Evolutionary conservation across 2,888 invertebrate genomes (phyloP), one percentile per base, ranked within the genome.

Genomic region (Chrysolina americana): DNA sequence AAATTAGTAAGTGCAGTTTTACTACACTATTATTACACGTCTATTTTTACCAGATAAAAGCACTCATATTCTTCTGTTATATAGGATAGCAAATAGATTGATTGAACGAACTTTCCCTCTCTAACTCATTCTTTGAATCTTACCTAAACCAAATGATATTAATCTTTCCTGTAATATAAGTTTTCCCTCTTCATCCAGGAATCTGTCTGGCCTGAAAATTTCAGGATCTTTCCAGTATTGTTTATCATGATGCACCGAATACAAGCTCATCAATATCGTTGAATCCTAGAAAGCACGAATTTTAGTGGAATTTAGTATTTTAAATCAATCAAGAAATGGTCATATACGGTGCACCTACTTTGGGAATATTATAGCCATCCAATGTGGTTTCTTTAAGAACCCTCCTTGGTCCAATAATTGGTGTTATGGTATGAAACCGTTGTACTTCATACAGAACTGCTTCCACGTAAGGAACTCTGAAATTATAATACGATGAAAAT

Each of bases 181-280:
- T 70, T 85, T 83, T 56, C 87, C 87, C 41, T 86, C 77, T 0
- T 82, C 78, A 79, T 89, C 86, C 9, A 94, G 82, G 82, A 93
- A 93, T 77, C 94, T 88, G 82, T 93, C 92, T 0, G 94, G 94
- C 3, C 90, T 87, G 82, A 93, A 94, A 2, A 81, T 85, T 41
- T 91, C 87, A 0, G 94, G 93, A 79, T 93, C 91, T 0, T 87
- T 87, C 91, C 92, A 94, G 73, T 90, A 87, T 0, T 88, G 81
- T 36, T 89, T 85, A 81, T 93, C 91, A 85, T 90, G 89, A 80
- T 92, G 89, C 5, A 92, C 89, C 0, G 91, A 90, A 80, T 90
- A 81, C 62, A 82, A 64, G 78, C 83, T 85, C 10, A 87, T 81
- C 72, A 88, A 79, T 64, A 88, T 80, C 41, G 87, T 86, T 28